Evolutionary conservation across 2,888 invertebrate species (phyloP).

Genomic region (Rugalucina vietnamica): DNA sequence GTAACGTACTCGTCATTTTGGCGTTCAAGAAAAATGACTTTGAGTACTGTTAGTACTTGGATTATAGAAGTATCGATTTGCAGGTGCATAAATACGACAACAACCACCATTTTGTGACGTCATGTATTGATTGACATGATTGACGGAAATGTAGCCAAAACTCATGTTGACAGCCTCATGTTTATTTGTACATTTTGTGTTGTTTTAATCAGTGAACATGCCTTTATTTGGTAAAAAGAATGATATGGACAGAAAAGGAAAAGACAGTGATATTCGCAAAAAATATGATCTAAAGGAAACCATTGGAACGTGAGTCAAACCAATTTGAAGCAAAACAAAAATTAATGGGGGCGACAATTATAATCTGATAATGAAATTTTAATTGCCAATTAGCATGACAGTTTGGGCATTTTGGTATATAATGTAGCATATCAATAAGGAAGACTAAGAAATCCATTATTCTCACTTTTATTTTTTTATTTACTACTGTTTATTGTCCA

Average conservation of each 20-base stretch:
- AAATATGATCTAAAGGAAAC: conserved; percentile 79
- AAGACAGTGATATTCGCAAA: conserved; percentile 74
- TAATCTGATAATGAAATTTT: too few relatives aligned
- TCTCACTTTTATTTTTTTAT: too few relatives aligned
- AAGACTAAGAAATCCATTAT: not conserved
- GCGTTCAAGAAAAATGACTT: too few relatives aligned
- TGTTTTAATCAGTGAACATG: conserved; percentile 63
- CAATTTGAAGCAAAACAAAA: not conserved
- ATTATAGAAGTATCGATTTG: not conserved
- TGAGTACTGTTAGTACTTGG: not conserved
- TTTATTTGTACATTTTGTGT: not conserved
- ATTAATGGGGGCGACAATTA: not conserved
- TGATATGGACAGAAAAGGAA: conserved; percentile 73
- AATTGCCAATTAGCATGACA: not conserved
- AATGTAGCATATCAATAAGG: not conserved
- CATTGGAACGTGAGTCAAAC: conserved; percentile 78
- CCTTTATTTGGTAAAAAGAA: conserved; percentile 79
- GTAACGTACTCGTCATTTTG: too few relatives aligned
- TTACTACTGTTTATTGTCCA: too few relatives aligned
- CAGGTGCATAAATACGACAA: conserved; percentile 12
- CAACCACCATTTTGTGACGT: conserved; percentile 60
- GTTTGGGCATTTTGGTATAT: not conserved
- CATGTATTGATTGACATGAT: conserved; percentile 60
- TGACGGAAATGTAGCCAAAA: conserved; percentile 47
- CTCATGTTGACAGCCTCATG: conserved; percentile 18